Evolutionary conservation across 2,113 vertebrate species (phyloP).

Genomic region (Nothoprocta perdicaria): DNA sequence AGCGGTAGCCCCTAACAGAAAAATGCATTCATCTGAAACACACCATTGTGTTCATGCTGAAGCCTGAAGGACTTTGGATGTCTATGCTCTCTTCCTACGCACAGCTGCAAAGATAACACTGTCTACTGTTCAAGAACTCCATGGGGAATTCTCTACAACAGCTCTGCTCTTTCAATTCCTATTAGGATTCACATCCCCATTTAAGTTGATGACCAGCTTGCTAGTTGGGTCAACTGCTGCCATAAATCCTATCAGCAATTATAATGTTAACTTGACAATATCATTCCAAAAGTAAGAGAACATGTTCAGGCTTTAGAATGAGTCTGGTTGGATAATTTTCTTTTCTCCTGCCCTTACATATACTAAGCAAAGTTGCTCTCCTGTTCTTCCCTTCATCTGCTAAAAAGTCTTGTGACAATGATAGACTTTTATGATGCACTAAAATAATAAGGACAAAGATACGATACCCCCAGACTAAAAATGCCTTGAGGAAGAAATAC

Average conservation of each 20-base stretch:
- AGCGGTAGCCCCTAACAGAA: slow-evolving; percentile 31
- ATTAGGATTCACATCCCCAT: slow-evolving; percentile 39
- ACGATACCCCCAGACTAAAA: background rate
- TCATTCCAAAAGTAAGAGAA: background rate
- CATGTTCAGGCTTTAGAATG: background rate
- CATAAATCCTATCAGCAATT: slow-evolving; percentile 51
- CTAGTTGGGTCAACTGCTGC: slow-evolving; percentile 37
- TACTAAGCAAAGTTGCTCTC: background rate
- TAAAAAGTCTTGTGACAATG: background rate
- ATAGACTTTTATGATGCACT: background rate
- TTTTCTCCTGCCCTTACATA: background rate
- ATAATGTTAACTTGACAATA: background rate
- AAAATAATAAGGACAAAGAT: slow-evolving; percentile 5
- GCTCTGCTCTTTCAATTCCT: slow-evolving; percentile 58
- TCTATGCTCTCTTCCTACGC: slow-evolving; percentile 45
- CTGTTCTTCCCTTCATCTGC: background rate
- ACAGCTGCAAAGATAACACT: slow-evolving; percentile 71
- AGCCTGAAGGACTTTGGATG: slow-evolving; percentile 9
- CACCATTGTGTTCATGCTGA: slow-evolving; percentile 36
- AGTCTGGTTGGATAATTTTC: background rate
- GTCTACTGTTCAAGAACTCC: slow-evolving; percentile 50
- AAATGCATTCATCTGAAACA: slow-evolving; percentile 41
- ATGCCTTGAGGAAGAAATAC: background rate
- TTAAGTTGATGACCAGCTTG: slow-evolving; percentile 15
- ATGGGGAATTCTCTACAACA: background rate